Evolutionary conservation across 2,113 vertebrate species (phyloP).

Genomic region (Protobothrops mucrosquamatus): DNA sequence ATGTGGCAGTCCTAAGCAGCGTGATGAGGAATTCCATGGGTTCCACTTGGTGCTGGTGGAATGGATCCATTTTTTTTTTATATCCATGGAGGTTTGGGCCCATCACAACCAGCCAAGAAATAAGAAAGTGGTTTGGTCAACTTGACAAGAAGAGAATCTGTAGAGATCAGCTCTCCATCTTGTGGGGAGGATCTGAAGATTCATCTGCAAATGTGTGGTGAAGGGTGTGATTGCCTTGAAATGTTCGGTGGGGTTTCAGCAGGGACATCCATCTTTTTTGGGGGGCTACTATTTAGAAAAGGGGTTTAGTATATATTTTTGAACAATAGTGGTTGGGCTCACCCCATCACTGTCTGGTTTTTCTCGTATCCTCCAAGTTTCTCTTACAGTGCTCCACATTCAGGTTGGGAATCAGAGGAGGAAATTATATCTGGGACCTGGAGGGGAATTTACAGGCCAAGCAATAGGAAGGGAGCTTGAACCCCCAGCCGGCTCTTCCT

Average conservation of each 20-base stretch:
- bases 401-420: neutral
- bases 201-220: neutral
- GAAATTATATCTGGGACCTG: neutral
- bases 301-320: too few species aligned
- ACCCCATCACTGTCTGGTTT: neutral
- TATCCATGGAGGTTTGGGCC: neutral
- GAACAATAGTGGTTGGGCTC: neutral
- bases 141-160: neutral
- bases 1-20: neutral
- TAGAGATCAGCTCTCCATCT: neutral
- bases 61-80: too few species aligned
- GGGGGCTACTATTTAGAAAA: neutral
- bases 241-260: neutral
- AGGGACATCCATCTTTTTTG: too few species aligned
- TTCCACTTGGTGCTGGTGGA: neutral
- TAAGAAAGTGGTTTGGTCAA: neutral
- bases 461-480: neutral
- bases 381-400: neutral
- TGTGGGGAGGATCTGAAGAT: neutral
- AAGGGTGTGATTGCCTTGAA: neutral
- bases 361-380: neutral
- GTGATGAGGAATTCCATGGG: neutral
- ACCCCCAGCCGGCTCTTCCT: neutral
- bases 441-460: neutral
- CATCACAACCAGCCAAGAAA: neutral